These are phyloP conservation scores for Phrixothrix hirtus DNA, from an alignment of 2,888 invertebrate genomes.

Conservation along the genomic window DNA sequence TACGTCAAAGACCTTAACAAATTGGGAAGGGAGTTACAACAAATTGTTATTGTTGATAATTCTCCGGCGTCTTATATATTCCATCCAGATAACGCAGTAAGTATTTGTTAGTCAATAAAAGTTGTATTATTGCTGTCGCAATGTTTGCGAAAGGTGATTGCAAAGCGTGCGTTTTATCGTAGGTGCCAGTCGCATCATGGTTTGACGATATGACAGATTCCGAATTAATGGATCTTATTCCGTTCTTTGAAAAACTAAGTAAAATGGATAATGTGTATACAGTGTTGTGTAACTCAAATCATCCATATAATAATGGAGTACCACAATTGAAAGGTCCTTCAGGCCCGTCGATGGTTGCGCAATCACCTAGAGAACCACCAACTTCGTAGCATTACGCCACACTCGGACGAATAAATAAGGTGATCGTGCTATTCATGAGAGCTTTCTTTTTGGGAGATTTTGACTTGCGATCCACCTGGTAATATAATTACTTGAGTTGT, in stretches of 20 bases:
- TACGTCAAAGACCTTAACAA: constrained; percentile 99
- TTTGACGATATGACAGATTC: constrained; percentile 99
- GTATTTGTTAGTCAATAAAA: constrained; percentile 51
- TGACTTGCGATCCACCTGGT: constrained; percentile 20
- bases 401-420: constrained; percentile 35
- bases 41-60: constrained; percentile 98
- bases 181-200: constrained; percentile 99
- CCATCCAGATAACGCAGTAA: constrained; percentile 99
- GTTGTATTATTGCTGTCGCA: background rate
- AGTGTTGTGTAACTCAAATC: constrained; percentile 90
- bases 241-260: constrained; percentile 96
- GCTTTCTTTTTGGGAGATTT: constrained; percentile 35
- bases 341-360: constrained; percentile 32
- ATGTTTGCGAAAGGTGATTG: too few relatives aligned
- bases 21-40: constrained; percentile 92
- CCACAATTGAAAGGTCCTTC: constrained; percentile 46
- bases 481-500: constrained; percentile 16
- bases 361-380: constrained; percentile 37
- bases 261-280: constrained; percentile 97
- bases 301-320: constrained; percentile 68
- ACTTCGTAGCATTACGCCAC: constrained; percentile 48
- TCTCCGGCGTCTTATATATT: constrained; percentile 99
- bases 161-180: constrained; percentile 18
- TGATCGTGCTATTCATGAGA: constrained; percentile 41
- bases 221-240: constrained; percentile 95